A percentile compares a stretch with the other conserved stretches of the same genome.
Evolutionary conservation across 2,888 invertebrate genomes (phyloP).

Genomic region (Protonemura montana): DNA sequence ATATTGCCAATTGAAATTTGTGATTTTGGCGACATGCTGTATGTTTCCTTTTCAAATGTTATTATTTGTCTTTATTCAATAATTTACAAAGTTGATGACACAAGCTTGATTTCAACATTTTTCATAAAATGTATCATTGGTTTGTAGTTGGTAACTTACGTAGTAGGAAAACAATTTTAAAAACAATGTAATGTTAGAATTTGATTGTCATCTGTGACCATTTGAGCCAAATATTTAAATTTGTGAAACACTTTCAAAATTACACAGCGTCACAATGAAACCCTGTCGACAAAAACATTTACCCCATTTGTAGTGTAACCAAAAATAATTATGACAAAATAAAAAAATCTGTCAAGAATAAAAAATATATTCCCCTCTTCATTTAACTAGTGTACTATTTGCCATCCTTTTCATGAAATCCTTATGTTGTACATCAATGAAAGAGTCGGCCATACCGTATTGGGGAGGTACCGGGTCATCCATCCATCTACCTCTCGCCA

Average conservation of each 20-base stretch:
- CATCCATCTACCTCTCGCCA: no score
- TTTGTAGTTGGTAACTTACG: background rate
- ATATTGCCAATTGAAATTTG: background rate
- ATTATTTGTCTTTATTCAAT: background rate
- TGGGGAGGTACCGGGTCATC: no score
- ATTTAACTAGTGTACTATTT: no score
- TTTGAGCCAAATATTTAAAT: background rate
- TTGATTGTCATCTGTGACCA: no score
- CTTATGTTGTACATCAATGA: no score
- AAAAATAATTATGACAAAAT: background rate
- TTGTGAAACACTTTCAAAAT: background rate
- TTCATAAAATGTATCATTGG: background rate
- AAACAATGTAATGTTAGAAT: background rate
- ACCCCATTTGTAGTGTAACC: constrained; percentile 1
- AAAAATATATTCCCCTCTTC: background rate
- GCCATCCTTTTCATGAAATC: no score
- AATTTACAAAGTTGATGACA: background rate
- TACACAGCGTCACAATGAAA: background rate
- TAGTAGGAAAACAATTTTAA: background rate
- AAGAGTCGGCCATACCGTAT: no score
- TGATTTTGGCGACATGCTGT: background rate
- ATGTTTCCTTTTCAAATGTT: background rate
- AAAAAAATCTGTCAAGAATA: background rate
- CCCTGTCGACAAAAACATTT: background rate
- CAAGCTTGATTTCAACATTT: background rate